A percentile compares a stretch with the other conserved stretches of the same genome.
These are phyloP conservation scores for Pelodytes ibericus DNA, from an alignment of 2,797 vertebrate genomes.

Conservation along the genomic window DNA sequence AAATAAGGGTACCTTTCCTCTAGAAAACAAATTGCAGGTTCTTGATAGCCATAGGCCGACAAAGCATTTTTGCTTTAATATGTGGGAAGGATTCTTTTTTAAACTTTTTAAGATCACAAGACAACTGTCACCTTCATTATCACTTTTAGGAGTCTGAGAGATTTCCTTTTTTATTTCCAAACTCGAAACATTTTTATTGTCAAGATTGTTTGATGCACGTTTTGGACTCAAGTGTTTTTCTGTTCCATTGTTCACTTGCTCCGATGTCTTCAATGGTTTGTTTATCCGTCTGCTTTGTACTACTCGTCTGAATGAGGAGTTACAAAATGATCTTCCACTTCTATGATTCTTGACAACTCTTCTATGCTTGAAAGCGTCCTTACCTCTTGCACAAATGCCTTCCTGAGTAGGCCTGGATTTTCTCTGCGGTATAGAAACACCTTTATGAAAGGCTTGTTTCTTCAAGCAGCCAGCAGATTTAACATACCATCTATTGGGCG, in stretches of 20 bases:
- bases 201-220: not conserved
- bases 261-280: not conserved
- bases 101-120: conserved; percentile 65
- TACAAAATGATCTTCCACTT: not conserved
- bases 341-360: not conserved
- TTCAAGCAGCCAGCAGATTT: not conserved
- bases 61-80: conserved; percentile 65
- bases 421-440: not conserved
- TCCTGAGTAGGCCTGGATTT: no score
- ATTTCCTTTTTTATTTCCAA: conserved; percentile 64
- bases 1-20: conserved; percentile 73
- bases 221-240: not conserved
- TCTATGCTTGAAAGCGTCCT: not conserved
- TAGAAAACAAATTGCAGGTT: conserved; percentile 70
- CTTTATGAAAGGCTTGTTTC: not conserved
- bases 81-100: conserved; percentile 62
- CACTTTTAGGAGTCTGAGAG: conserved; percentile 25
- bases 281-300: not conserved
- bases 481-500: conserved; percentile 59
- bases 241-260: not conserved
- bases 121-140: conserved; percentile 40
- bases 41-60: conserved; percentile 64
- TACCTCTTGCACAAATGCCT: not conserved
- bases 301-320: not conserved
- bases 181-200: conserved; percentile 53